Conservation (phyloP, 2,888 invertebrate species). For the Scaptomyza caliginosa region DNA sequence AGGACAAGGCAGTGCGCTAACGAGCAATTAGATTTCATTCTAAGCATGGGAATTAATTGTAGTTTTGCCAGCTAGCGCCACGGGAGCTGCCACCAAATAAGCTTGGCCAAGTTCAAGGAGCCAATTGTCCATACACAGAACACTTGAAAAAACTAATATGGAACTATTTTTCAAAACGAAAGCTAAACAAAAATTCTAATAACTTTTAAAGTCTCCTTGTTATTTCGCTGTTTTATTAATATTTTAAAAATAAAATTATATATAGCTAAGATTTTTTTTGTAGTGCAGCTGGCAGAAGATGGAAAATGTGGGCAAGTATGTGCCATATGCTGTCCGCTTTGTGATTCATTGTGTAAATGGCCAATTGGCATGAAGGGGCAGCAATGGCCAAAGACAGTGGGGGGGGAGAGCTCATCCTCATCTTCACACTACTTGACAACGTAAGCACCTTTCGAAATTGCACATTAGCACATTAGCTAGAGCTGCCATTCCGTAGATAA, state of each 20-base stretch:
- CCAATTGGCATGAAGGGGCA: conserved; percentile 67
- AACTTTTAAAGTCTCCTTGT: too few species aligned
- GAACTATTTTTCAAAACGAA: too few species aligned
- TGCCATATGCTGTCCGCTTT: conserved; percentile 72
- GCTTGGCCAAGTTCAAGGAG: conserved; percentile 27
- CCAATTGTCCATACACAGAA: background rate
- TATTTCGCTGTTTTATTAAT: too few species aligned
- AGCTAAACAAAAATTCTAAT: too few species aligned
- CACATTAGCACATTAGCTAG: conserved; percentile 78
- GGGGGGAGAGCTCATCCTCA: conserved; percentile 34
- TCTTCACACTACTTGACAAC: conserved; percentile 83
- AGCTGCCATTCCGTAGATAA: conserved; percentile 44
- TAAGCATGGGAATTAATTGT: conserved; percentile 83
- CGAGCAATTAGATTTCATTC: conserved; percentile 84
- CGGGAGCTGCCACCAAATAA: conserved; percentile 38
- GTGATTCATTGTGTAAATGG: conserved; percentile 71
- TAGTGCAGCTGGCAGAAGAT: background rate
- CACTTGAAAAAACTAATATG: background rate
- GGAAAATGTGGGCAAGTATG: conserved; percentile 25
- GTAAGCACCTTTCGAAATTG: conserved; percentile 83
- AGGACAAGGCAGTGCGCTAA: conserved; percentile 75
- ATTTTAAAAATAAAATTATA: too few species aligned
- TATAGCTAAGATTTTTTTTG: background rate
- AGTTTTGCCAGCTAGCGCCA: conserved; percentile 56
- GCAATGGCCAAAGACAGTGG: background rate